Evolutionary conservation across 1,140 invertebrate genomes (phyloP), one percentile per base, ranked within the genome.

Genomic region (Procambarus virginalis): DNA sequence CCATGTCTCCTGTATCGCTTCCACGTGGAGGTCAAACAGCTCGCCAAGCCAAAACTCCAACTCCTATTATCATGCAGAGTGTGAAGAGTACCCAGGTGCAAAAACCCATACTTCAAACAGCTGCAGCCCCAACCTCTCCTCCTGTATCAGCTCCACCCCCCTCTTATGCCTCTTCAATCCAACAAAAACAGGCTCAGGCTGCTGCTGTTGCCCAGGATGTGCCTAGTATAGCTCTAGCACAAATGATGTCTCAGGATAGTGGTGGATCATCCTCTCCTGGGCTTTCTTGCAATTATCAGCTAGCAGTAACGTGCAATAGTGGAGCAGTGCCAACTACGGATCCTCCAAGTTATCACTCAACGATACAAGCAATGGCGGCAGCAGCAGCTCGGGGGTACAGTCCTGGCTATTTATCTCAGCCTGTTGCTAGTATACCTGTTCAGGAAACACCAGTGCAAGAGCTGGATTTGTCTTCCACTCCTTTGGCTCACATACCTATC

Each of bases 51-150:
- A 96, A 97, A 92, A 96, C 96, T 2, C 97, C 98, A 93, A 96
- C 97, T 20, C 98, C 97, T 0, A 97, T 99, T 86, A 98, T 99
- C 58, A 98, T 99, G 98, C 98, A 99, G 93, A 98, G 97, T 46
- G 98, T 99, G 2, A 98, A 98, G 93, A 98, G 97, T 94, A 98
- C 97, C 0, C 97, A 98, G 93, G 97, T 98, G 6, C 97, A 98
- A 93, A 99, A 99, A 94, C 98, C 98, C 0, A 96, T 98, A 1
- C 94, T 98, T 64, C 98, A 99, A 93, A 99, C 98, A 8, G 98
- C 98, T 0, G 97, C 98, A 10, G 97, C 97, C 20, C 97, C 98
- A 0, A 96, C 96, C 1, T 88, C 92, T 75, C 91, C 93, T 85
- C 81, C 93, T 84, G 76, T 91, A 80, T n/a, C 93, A 86, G 86